phyloP scores from a whole-genome alignment of 2,113 vertebrate genomes.

The Lepus timidus region DNA sequence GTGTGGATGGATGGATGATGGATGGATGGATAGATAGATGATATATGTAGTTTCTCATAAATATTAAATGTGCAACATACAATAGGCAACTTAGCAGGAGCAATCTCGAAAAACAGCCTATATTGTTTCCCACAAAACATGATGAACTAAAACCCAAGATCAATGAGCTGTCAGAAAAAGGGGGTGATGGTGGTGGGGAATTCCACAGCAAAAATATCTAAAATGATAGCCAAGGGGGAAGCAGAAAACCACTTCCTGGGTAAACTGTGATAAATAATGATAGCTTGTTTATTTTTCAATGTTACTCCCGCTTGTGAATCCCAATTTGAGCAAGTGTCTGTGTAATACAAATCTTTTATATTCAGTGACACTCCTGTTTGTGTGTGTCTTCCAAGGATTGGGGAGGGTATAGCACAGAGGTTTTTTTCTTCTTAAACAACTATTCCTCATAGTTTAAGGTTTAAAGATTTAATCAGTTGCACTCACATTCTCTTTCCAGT shows the following conservation, averaged over 20 bases:
- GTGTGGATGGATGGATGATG: no score
- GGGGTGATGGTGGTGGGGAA: not conserved
- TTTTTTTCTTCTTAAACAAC: slow-evolving; percentile 34
- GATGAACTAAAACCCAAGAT: slow-evolving; percentile 65
- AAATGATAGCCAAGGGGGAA: slow-evolving; percentile 57
- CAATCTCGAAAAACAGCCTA: slow-evolving; percentile 43
- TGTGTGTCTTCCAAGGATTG: not conserved
- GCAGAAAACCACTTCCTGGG: slow-evolving; percentile 68
- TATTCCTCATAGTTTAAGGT: not conserved
- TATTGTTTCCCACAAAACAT: slow-evolving; percentile 52
- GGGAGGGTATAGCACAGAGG: not conserved
- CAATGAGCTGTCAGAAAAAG: slow-evolving; percentile 71
- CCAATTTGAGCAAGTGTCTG: slow-evolving; percentile 57
- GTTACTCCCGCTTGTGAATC: slow-evolving; percentile 65
- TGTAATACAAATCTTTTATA: slow-evolving; percentile 33
- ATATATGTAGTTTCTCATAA: slow-evolving; percentile 21
- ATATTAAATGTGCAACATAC: slow-evolving; percentile 72
- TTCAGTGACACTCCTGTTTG: not conserved
- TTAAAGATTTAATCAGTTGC: not conserved
- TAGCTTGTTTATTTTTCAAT: slow-evolving; percentile 71
- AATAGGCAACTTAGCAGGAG: slow-evolving; percentile 42
- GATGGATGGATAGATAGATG: not conserved
- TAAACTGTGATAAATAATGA: slow-evolving; percentile 58
- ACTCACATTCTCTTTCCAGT: not conserved
- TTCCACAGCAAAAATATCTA: slow-evolving; percentile 52